A percentile compares a stretch with the other conserved stretches of the same genome.
Conservation (phyloP, 2,888 invertebrate species). For the Polyploca ridens region DNA sequence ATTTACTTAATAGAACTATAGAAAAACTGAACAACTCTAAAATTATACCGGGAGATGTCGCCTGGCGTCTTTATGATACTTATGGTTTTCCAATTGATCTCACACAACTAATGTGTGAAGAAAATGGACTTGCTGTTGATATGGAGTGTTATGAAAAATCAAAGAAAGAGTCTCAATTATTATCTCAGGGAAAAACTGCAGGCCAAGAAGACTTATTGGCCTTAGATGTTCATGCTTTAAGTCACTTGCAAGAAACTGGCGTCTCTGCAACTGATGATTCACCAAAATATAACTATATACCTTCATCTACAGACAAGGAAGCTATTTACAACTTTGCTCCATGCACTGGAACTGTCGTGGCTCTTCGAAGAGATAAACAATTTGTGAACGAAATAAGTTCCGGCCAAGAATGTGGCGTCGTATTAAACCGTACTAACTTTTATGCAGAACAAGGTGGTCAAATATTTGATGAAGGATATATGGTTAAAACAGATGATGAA, state of each 20-base stretch:
- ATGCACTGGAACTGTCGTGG: constrained; percentile 91
- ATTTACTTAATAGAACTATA: constrained; percentile 95
- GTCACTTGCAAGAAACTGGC: constrained; percentile 91
- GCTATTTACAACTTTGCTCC: constrained; percentile 91
- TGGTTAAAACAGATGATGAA: constrained; percentile 93
- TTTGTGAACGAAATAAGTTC: constrained; percentile 93
- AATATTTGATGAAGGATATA: constrained; percentile 97
- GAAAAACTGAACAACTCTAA: constrained; percentile 89
- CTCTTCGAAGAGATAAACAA: constrained; percentile 90
- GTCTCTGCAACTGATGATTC: constrained; percentile 95
- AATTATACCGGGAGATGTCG: constrained; percentile 96
- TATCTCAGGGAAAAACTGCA: constrained; percentile 94
- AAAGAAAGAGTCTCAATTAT: constrained; percentile 94
- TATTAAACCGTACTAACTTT: constrained; percentile 96
- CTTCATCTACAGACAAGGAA: constrained; percentile 85
- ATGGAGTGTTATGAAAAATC: constrained; percentile 96
- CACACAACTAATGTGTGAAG: constrained; percentile 99
- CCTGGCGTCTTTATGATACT: constrained; percentile 99
- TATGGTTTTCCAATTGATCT: constrained; percentile 99
- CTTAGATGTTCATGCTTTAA: constrained; percentile 97
- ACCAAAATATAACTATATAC: constrained; percentile 94
- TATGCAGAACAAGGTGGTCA: constrained; percentile 99
- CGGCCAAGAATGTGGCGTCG: constrained; percentile 95
- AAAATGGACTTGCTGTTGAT: constrained; percentile 94
- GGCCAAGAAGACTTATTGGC: constrained; percentile 93